Evolutionary conservation across 2,888 invertebrate species (phyloP).

Genomic region (Andrena minutula): DNA sequence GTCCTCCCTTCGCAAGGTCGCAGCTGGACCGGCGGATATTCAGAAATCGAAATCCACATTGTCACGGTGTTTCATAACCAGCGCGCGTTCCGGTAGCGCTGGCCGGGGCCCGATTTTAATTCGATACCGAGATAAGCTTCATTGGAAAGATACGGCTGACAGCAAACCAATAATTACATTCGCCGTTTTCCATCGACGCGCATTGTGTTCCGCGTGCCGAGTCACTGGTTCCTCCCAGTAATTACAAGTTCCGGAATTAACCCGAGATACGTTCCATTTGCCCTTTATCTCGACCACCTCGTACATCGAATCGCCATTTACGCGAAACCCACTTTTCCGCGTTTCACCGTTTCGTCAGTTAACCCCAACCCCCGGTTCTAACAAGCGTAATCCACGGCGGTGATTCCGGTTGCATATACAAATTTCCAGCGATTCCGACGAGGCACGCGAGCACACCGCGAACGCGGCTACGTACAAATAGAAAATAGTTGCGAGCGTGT

Average conservation of each 20-base stretch:
- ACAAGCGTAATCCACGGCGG: conserved; percentile 1
- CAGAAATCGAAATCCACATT: conserved; percentile 2
- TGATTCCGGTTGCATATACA: conserved; percentile 13
- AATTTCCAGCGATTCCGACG: conserved; percentile 1
- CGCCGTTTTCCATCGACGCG: conserved; percentile 29
- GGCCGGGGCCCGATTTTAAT: conserved; percentile 59
- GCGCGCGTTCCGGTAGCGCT: conserved; percentile 17
- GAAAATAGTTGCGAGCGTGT: conserved; percentile 28
- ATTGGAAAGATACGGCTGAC: conserved; percentile 62
- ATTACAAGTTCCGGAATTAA: conserved; percentile 64
- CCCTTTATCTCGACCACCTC: conserved; percentile 54
- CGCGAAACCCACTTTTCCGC: conserved; percentile 19
- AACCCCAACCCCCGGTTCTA: neutral
- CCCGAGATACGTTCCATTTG: conserved; percentile 57
- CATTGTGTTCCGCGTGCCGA: conserved; percentile 44
- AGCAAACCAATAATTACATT: conserved; percentile 70
- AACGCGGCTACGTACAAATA: neutral
- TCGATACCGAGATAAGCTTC: conserved; percentile 61
- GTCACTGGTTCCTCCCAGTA: conserved; percentile 60
- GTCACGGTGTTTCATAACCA: conserved; percentile 22
- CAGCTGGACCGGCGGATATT: conserved; percentile 17
- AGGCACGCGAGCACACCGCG: neutral
- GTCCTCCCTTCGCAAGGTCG: neutral
- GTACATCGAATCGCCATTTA: conserved; percentile 45
- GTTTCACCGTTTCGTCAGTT: conserved; percentile 8